A percentile compares a stretch with the other conserved stretches of the same genome.
Conservation (phyloP, 2,113 vertebrate species). For the Siniperca knerii region DNA sequence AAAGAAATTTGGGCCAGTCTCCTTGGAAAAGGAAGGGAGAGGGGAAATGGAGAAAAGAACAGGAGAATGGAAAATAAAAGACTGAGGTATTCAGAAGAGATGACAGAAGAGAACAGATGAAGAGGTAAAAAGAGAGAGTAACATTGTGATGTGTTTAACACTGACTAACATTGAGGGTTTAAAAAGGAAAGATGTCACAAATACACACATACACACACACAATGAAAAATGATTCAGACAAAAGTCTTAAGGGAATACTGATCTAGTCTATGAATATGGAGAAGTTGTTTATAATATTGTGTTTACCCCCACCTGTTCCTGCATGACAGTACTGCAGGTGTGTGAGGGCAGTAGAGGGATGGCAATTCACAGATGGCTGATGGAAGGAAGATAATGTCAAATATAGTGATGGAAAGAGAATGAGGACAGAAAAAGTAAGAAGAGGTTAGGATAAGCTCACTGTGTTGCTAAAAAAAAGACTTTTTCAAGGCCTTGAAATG, state of each 20-base stretch:
- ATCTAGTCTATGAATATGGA: conserved; percentile 52
- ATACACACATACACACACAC: conserved; percentile 15
- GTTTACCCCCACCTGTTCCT: conserved; percentile 37
- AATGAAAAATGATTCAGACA: conserved; percentile 26
- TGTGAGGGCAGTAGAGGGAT: conserved; percentile 25
- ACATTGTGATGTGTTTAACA: conserved; percentile 45
- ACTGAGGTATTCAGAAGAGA: conserved; percentile 21
- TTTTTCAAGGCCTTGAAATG: neutral
- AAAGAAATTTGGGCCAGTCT: conserved; percentile 51
- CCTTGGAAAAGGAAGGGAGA: conserved; percentile 17
- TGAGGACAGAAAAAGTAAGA: neutral
- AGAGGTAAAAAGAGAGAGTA: conserved; percentile 33
- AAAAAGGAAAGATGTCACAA: conserved; percentile 27
- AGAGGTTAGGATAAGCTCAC: conserved; percentile 18
- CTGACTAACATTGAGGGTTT: conserved; percentile 13
- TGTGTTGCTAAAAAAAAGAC: conserved; percentile 5
- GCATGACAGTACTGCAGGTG: conserved; percentile 12
- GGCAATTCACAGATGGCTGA: conserved; percentile 55
- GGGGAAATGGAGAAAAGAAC: conserved; percentile 3
- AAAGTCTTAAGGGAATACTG: conserved; percentile 31
- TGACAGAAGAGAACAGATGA: conserved; percentile 29
- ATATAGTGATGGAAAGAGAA: conserved; percentile 42
- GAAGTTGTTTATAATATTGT: conserved; percentile 43
- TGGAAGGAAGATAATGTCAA: conserved; percentile 45
- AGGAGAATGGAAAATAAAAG: conserved; percentile 32